Evolutionary conservation across 2,888 invertebrate genomes (phyloP).

Genomic region (Ethmia dodecea): DNA sequence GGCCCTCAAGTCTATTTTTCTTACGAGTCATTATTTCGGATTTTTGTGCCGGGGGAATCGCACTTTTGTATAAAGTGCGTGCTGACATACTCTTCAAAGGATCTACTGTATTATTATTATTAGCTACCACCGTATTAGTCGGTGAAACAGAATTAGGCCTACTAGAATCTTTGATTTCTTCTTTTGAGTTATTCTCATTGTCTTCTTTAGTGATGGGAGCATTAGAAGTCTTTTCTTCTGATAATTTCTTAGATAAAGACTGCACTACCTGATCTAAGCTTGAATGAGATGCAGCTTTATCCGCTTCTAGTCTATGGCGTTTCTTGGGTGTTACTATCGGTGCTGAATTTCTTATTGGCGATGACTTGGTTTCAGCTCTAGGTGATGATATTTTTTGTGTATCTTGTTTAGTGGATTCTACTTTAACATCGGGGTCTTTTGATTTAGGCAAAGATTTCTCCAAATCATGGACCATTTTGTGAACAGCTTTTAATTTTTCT

Average conservation of each 20-base stretch:
- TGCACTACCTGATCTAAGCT: conserved; percentile 69
- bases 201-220: conserved; percentile 36
- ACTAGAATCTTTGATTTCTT: conserved; percentile 41
- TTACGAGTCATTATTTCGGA: conserved; percentile 79
- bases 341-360: conserved; percentile 49
- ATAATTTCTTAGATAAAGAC: conserved; percentile 65
- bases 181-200: conserved; percentile 48
- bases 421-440: conserved; percentile 51
- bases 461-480: conserved; percentile 66
- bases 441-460: conserved; percentile 64
- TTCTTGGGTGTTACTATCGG: conserved; percentile 85
- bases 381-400: conserved; percentile 51
- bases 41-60: conserved; percentile 68
- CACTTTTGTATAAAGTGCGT: conserved; percentile 66
- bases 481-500: conserved; percentile 69
- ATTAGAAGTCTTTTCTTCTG: conserved; percentile 51
- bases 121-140: conserved; percentile 26
- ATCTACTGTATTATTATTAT: conserved; percentile 41
- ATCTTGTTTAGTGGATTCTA: conserved; percentile 48
- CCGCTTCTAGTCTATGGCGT: conserved; percentile 82
- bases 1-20: conserved; percentile 79
- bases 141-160: conserved; percentile 26
- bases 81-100: conserved; percentile 71
- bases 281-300: conserved; percentile 56
- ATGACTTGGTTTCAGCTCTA: conserved; percentile 51